Conservation (phyloP, 2,113 vertebrate species). For the Vombatus ursinus region DNA sequence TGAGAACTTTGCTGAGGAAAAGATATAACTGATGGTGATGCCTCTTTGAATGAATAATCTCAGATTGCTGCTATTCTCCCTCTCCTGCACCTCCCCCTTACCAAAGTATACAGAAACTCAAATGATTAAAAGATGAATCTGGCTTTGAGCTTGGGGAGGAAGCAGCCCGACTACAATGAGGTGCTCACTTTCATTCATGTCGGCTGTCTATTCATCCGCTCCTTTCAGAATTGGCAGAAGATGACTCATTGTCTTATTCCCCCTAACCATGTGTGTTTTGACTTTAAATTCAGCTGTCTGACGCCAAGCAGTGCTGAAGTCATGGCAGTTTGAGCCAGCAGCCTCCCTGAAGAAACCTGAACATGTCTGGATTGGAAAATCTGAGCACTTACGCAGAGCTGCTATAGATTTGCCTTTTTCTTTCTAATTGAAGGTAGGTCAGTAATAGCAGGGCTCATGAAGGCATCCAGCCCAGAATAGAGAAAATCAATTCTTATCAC, state of each 20-base stretch:
- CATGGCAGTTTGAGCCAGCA: conserved; percentile 74
- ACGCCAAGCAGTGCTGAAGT: conserved; percentile 80
- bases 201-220: conserved; percentile 71
- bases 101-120: conserved; percentile 48
- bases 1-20: conserved; percentile 42
- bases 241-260: conserved; percentile 81
- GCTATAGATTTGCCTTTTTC: conserved; percentile 47
- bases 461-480: not conserved
- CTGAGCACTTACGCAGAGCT: conserved; percentile 61
- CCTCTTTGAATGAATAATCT: conserved; percentile 6
- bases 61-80: conserved; percentile 41
- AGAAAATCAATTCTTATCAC: conserved; percentile 58
- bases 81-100: conserved; percentile 18
- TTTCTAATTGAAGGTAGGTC: not conserved
- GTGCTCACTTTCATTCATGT: conserved; percentile 68
- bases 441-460: not conserved
- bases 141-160: conserved; percentile 72
- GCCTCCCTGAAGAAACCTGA: conserved; percentile 72
- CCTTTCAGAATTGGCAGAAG: conserved; percentile 67
- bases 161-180: conserved; percentile 54
- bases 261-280: conserved; percentile 71
- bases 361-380: conserved; percentile 71
- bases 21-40: not conserved
- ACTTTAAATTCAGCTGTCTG: conserved; percentile 79
- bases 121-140: conserved; percentile 68